Conservation (phyloP, 2,888 invertebrate genomes). For the Lasioglossum lativentre region DNA sequence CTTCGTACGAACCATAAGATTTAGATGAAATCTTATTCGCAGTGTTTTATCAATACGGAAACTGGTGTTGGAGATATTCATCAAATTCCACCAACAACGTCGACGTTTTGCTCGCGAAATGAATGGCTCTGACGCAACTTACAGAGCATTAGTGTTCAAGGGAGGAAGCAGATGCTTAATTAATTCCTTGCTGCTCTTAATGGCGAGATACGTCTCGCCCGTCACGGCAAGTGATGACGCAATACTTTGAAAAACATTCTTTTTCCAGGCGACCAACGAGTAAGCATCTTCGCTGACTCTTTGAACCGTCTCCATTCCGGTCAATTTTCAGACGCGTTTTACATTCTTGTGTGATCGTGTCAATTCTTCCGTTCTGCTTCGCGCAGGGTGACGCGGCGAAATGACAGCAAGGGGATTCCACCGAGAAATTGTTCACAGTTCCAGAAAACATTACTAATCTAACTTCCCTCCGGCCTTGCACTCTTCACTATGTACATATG, state of each 20-base stretch:
- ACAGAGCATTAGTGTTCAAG: slow-evolving; percentile 14
- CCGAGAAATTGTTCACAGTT: slow-evolving; percentile 12
- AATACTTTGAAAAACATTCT: slow-evolving; percentile 52
- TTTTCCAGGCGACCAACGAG: slow-evolving; percentile 42
- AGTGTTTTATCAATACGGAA: neutral
- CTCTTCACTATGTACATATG: neutral
- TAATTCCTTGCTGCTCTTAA: slow-evolving; percentile 48
- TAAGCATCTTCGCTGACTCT: slow-evolving; percentile 60
- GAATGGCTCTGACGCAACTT: neutral
- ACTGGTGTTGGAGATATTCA: neutral
- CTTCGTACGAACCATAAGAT: neutral
- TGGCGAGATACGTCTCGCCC: slow-evolving; percentile 31
- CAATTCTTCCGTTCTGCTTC: slow-evolving; percentile 57
- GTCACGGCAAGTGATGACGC: slow-evolving; percentile 57
- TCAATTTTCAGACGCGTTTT: slow-evolving; percentile 54
- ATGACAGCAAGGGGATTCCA: neutral
- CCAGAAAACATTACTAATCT: slow-evolving; percentile 17
- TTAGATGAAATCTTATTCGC: neutral
- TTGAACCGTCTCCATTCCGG: slow-evolving; percentile 71
- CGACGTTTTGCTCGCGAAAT: slow-evolving; percentile 1
- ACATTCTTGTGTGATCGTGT: slow-evolving; percentile 57
- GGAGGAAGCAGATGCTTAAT: slow-evolving; percentile 57
- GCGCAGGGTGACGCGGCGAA: slow-evolving; percentile 16
- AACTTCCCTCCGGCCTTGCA: neutral
- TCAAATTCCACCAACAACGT: neutral